phyloP scores from a whole-genome alignment of 2,888 invertebrate genomes.

The Andrena bucephala region DNA sequence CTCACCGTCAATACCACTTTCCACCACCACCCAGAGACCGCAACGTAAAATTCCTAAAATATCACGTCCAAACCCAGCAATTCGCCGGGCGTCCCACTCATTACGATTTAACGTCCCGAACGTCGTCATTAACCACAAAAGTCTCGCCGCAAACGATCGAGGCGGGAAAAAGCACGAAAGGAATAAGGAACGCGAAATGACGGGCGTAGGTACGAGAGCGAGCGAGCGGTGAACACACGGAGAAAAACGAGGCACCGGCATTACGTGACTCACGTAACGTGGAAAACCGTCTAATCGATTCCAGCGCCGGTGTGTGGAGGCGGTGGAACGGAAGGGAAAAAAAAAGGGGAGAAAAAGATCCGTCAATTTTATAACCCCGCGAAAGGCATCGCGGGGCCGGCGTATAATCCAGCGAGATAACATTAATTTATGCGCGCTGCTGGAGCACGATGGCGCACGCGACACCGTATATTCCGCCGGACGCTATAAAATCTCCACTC shows the following conservation, averaged over 20 bases:
- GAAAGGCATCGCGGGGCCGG: slow-evolving; percentile 47
- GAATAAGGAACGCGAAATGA: too few species aligned
- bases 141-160: too few species aligned
- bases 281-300: slow-evolving; percentile 58
- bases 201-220: too few species aligned
- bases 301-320: background rate
- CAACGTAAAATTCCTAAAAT: too few species aligned
- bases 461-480: slow-evolving; percentile 46
- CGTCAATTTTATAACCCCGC: slow-evolving; percentile 61
- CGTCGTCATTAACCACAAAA: too few species aligned
- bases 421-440: slow-evolving; percentile 67
- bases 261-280: slow-evolving; percentile 66
- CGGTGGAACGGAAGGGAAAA: background rate
- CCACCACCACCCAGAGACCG: too few species aligned
- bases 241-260: background rate
- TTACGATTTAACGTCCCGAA: too few species aligned
- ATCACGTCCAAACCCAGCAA: too few species aligned
- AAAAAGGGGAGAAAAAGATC: slow-evolving; percentile 51
- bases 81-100: too few species aligned
- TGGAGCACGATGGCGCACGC: slow-evolving; percentile 62
- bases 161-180: too few species aligned
- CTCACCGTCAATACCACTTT: too few species aligned
- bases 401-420: slow-evolving; percentile 63
- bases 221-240: background rate
- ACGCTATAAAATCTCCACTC: slow-evolving; percentile 55